Conservation (phyloP, 2,888 invertebrate genomes). For the Artemia sp. region DNA sequence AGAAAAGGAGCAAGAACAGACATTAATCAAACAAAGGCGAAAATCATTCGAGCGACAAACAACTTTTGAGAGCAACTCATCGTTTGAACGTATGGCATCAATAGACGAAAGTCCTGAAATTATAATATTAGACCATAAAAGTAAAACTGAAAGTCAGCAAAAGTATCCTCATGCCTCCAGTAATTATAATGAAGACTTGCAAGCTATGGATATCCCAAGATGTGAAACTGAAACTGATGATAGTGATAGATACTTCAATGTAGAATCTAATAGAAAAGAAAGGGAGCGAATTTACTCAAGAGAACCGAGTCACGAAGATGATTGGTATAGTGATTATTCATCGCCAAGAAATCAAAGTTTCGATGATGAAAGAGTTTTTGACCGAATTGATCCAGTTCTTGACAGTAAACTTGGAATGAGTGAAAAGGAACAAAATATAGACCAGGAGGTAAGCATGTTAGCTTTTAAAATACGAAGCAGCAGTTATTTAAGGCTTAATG, state of each 20-base stretch:
- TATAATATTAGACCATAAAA: neutral
- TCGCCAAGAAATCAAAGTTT: constrained; percentile 1
- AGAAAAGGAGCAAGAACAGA: neutral
- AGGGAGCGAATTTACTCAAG: neutral
- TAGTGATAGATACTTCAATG: neutral
- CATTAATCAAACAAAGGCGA: neutral
- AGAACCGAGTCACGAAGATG: neutral
- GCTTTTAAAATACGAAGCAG: no score
- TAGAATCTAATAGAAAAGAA: neutral
- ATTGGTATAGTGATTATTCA: constrained; percentile 1
- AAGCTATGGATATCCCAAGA: neutral
- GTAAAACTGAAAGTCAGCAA: no score
- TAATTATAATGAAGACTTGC: neutral
- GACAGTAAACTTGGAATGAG: no score
- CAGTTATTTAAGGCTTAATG: no score
- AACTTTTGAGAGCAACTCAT: neutral
- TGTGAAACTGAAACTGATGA: neutral
- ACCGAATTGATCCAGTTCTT: no score
- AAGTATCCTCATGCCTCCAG: neutral
- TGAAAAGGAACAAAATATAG: no score
- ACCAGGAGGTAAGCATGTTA: no score
- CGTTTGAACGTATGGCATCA: neutral
- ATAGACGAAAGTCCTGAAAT: constrained; percentile 7
- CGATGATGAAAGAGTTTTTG: neutral
- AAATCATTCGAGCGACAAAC: constrained; percentile 9